These are phyloP conservation scores for Apteryx owenii DNA, from an alignment of 2,113 vertebrate genomes.

Conservation along the genomic window DNA sequence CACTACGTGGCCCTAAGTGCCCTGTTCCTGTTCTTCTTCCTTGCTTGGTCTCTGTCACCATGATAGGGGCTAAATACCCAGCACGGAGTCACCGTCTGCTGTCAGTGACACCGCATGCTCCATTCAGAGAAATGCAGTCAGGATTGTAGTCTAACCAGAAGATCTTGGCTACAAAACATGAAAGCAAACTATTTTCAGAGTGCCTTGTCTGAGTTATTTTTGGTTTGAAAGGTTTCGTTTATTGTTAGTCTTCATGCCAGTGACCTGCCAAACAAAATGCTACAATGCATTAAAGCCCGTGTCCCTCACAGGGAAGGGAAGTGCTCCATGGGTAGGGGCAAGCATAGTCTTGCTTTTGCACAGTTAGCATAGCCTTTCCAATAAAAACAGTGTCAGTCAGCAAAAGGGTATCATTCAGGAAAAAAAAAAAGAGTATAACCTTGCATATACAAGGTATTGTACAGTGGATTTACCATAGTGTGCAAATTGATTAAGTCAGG, in stretches of 20 bases:
- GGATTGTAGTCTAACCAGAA: not conserved
- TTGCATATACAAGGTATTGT: not conserved
- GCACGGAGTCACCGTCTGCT: not conserved
- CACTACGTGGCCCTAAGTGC: not conserved
- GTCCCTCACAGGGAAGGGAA: not conserved
- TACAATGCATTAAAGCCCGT: rapidly evolving
- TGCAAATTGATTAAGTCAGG: not conserved
- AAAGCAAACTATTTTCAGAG: not conserved
- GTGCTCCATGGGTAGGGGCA: not conserved
- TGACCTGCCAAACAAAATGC: not conserved
- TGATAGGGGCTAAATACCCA: not conserved
- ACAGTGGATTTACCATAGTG: not conserved
- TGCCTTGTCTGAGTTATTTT: not conserved
- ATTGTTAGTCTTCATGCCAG: not conserved
- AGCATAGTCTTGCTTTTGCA: not conserved
- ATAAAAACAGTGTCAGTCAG: not conserved
- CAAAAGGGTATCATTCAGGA: not conserved
- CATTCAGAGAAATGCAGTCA: too few species aligned
- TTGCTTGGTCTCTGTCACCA: not conserved
- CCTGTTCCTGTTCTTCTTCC: not conserved
- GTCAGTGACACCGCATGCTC: not conserved
- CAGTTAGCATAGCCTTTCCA: not conserved
- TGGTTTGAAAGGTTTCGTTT: not conserved
- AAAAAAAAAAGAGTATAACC: not conserved
- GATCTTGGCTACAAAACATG: not conserved